These are phyloP conservation scores for Phymatocera aterrima DNA, from an alignment of 2,888 invertebrate species.

Conservation along the genomic window DNA sequence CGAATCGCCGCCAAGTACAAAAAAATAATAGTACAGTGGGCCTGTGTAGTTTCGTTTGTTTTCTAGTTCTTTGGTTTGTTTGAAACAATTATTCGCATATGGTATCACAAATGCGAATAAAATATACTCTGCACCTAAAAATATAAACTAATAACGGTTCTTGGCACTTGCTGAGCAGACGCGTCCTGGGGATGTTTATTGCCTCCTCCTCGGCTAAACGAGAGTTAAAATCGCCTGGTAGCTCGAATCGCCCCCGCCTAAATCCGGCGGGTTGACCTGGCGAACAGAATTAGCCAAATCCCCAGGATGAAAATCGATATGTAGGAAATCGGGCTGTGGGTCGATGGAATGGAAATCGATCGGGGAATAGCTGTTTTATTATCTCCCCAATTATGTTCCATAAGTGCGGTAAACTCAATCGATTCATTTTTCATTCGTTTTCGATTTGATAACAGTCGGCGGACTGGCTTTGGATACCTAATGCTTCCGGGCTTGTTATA, in stretches of 20 bases:
- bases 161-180: neutral
- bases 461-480: too few species aligned
- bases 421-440: neutral
- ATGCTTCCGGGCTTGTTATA: too few species aligned
- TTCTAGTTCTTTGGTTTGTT: too few species aligned
- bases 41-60: too few species aligned
- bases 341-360: neutral
- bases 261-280: too few species aligned
- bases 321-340: neutral
- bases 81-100: neutral
- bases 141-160: neutral
- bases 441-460: too few species aligned
- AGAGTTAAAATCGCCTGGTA: neutral
- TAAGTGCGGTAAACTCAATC: neutral
- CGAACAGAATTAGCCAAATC: neutral
- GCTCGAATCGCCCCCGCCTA: constrained; percentile 9
- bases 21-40: too few species aligned
- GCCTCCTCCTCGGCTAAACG: constrained; percentile 1
- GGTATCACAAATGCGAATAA: neutral
- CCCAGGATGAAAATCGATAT: neutral
- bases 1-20: too few species aligned
- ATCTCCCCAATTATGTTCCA: neutral
- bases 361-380: neutral
- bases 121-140: neutral
- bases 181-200: constrained; percentile 2